A percentile compares a stretch with the other conserved stretches of the same genome.
Evolutionary conservation across 2,888 invertebrate genomes (phyloP).

Genomic region (Lissocephala sabroskyi): DNA sequence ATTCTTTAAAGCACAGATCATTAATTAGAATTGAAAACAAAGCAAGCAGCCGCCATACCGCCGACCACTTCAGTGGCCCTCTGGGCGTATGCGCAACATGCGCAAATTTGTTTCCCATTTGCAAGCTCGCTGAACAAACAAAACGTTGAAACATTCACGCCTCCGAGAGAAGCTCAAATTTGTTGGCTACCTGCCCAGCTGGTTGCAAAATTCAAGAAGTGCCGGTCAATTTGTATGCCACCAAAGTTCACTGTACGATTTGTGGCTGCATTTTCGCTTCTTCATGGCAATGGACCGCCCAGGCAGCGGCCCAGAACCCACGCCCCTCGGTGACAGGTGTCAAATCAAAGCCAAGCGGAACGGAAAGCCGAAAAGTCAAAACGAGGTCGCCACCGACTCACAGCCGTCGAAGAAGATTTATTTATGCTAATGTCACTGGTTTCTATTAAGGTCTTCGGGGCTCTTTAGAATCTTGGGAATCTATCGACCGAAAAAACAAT

Average conservation of each 20-base stretch:
- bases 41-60: background rate
- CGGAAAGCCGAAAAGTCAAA: conserved; percentile 2
- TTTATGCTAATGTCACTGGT: conserved; percentile 28
- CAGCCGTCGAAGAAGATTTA: conserved; percentile 18
- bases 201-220: background rate
- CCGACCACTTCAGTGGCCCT: background rate
- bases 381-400: conserved; percentile 1
- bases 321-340: conserved; percentile 42
- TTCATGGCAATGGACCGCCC: background rate
- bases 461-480: no score
- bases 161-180: conserved; percentile 3
- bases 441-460: no score
- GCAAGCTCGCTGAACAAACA: conserved; percentile 20
- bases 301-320: background rate
- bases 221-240: no score
- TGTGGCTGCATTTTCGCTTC: no score
- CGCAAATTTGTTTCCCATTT: conserved; percentile 8
- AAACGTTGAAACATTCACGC: background rate
- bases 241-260: background rate
- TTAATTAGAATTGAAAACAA: background rate
- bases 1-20: no score
- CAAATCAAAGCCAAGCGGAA: conserved; percentile 20
- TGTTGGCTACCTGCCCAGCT: background rate
- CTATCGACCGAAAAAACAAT: no score
- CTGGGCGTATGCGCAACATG: conserved; percentile 1